Base-by-base conservation (phyloP, 2,888 invertebrate species). In the Yponomeuta cagnagella region DNA sequence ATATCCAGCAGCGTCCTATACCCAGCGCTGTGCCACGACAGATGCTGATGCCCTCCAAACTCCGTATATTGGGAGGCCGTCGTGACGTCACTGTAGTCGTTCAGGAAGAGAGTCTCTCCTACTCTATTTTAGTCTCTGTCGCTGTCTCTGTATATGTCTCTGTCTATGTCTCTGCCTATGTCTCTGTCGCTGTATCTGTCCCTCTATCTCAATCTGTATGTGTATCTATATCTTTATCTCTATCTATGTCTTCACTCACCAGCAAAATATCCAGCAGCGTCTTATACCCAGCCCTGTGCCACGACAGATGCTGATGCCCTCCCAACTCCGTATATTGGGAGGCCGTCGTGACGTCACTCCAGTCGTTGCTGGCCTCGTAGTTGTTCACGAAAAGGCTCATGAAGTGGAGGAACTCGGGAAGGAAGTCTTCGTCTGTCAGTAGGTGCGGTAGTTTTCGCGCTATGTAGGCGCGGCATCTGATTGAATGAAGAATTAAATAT, bases 211-310 rank as follows among this genome's bases (percentile, higher is more conserved):
- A 1, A 6, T 43, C 43, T 43, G 1, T 43, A 8, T 43, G 43
- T 43, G 1, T 43, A 8, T 43, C 8, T 43, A 6, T 5, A 8
- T 43, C 43, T 43, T 1, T 43, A 6, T 43, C 9, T 43, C 6
- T 43, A 43, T 43, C 43, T 43, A 43, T 43, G 6, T 43, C 43
- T 43, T 4, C 15, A 74, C 76, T 77, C 68, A 79, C 79, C 75
- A 83, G 70, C 58, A 86, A 58, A 3, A 87, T 80, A 10, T 87
- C 79, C 69, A 88, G 85, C 3, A 86, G 77, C 0, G 87, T 88
- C 30, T 76, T 80, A 23, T 87, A 87, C 0, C 88, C 88, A 0
- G 80, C 30, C 4, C 70, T 74, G 6, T 83, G 80, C 86, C 87
- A 88, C 66, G 86, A 87, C 73, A 83, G 74, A 6, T 82, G 79